Conservation (phyloP, 2,797 vertebrate species). For the Gallinago stenura region DNA sequence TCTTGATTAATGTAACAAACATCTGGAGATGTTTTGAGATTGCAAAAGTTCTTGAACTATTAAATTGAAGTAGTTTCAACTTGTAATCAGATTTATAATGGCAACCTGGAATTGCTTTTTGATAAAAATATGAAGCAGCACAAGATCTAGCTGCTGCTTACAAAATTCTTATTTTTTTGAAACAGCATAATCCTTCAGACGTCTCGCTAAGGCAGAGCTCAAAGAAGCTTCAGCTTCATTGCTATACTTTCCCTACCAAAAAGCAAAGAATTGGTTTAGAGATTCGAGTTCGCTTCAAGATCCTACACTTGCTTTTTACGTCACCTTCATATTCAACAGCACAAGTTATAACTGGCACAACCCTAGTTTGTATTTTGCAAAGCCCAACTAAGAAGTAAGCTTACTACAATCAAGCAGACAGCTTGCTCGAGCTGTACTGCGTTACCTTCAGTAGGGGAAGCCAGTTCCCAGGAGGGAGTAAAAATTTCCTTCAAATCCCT, state of each 20-base stretch:
- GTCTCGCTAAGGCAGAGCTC: neutral
- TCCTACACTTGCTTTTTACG: neutral
- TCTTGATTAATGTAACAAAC: neutral
- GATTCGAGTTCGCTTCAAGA: neutral
- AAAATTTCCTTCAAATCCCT: constrained; percentile 86
- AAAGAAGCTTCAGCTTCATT: neutral
- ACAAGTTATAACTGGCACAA: constrained; percentile 32
- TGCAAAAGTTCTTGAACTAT: neutral
- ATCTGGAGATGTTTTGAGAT: neutral
- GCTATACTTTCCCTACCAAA: neutral
- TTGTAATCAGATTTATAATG: neutral
- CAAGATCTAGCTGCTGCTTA: neutral
- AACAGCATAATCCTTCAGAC: neutral
- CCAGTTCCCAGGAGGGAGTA: constrained; percentile 83
- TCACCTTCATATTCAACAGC: neutral
- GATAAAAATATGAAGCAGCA: neutral
- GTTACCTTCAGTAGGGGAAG: constrained; percentile 83
- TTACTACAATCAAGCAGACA: constrained; percentile 55
- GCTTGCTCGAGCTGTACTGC: constrained; percentile 41
- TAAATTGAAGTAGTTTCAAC: neutral
- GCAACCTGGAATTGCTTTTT: neutral
- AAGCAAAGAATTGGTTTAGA: neutral
- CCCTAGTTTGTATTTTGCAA: constrained; percentile 50
- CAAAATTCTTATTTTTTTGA: fast-evolving
- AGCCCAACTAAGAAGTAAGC: constrained; percentile 50